phyloP scores from a whole-genome alignment of 2,113 vertebrate species.

The Vireo altiloquus region DNA sequence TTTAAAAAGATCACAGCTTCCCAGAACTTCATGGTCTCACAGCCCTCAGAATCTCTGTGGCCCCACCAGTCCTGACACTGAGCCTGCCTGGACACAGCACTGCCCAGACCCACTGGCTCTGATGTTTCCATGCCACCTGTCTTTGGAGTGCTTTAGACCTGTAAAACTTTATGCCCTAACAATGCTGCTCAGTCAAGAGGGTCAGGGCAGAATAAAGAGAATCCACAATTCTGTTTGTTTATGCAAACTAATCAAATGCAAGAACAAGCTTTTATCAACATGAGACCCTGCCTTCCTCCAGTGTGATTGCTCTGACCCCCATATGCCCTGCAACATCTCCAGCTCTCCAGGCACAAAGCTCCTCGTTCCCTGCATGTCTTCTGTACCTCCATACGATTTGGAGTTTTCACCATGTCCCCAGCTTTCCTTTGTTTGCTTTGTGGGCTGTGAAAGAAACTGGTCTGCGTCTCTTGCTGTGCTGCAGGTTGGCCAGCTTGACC shows the following conservation, averaged over 20 bases:
- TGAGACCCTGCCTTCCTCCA: not conserved
- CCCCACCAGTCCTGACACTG: not conserved
- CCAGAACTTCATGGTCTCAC: not conserved
- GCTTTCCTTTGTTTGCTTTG: not conserved
- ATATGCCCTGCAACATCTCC: not conserved
- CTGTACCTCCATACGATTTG: not conserved
- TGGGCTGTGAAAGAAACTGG: not conserved
- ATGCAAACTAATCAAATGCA: not conserved
- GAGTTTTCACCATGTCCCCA: not conserved
- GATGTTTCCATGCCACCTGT: not conserved
- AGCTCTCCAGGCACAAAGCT: not conserved
- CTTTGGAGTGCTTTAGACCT: not conserved
- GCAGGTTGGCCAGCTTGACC: not conserved
- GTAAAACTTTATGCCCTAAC: not conserved
- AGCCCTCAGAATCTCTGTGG: not conserved
- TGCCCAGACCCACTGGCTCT: not conserved
- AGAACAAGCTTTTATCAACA: not conserved
- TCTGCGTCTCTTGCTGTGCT: not conserved
- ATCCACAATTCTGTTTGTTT: not conserved
- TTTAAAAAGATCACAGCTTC: not conserved
- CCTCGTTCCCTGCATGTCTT: not conserved
- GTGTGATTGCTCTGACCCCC: not conserved
- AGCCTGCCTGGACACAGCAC: not conserved
- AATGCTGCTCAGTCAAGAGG: not conserved
- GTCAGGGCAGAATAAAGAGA: not conserved